Evolutionary conservation across 1,140 invertebrate species (phyloP), one percentile per base, ranked within the genome.

Genomic region (Atta cephalotes): DNA sequence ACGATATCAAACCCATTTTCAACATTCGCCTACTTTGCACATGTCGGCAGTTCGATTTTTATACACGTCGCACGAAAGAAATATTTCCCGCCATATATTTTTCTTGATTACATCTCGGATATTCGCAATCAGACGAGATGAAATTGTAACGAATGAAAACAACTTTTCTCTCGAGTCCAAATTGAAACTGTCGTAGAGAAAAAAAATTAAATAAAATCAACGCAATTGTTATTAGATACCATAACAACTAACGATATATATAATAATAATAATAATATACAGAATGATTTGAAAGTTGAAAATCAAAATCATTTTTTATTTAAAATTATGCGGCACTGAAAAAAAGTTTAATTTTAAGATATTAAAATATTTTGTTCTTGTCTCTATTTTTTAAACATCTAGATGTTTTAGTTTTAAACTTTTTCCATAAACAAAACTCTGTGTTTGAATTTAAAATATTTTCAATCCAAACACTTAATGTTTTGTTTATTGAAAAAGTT

Each of bases 71-170:
- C 66, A 14, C 53, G 39, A 70, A 71, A 81, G 66, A 74, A 60
- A 70, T 88, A 84, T 80, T 84, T 70, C 58, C 14, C 12, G 70
- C 74, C 79, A 80, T 66, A 74, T 82, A 72, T 82, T 74, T 74
- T 16, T 12, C 56, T 16, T 53, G 80, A 82, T 82, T 58, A 31
- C 53, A 60, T 51, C 68, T 74, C 51, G 63, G 66, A 74, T 82
- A 74, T 82, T 82, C 53, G 21, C 28, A 60, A 25, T 31, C 35
- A 51, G 31, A 39, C 56, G 35, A 71, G 12, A 3, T n/a, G n/a
- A 56, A 6, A 14, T 7, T 28, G 25, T 31, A 18, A 58, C 3
- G 1, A 51, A 51, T 2, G 53, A 31, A 74, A 62, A 74, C 56
- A 16, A 12, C 5, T 56, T 9, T 16, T 70, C 9, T 28, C 1